Evolutionary conservation across 2,113 vertebrate species (phyloP), one percentile per base, ranked within the genome.

Genomic region (Pygoscelis adeliae): DNA sequence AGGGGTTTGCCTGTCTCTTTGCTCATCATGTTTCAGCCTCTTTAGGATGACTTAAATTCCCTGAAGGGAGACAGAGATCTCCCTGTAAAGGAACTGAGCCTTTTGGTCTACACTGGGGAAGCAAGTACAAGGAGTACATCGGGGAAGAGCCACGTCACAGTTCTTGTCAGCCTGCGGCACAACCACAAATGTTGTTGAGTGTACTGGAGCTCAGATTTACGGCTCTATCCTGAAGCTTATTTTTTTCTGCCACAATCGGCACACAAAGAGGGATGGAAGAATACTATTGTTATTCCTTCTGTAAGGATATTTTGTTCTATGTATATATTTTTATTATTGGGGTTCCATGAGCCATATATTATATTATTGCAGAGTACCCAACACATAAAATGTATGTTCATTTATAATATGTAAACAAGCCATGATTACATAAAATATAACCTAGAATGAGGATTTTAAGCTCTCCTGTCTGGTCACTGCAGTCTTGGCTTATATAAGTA

Each of bases 321-420:
- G 10, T 11, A 15, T 49, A 27, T 47, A 30, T 55, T 55, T 91
- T 70, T 77, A 62, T 78, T 46, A 8, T 5, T 20, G 25, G 13
- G 6, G 4, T 78, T 79, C 47, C 34, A 36, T 16, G 11, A 90
- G 29, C 26, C 32, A 26, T n/a, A 49, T 1, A 6, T 73, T 47
- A 7, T 34, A 36, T n/a, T 52, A 32, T 2, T 49, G 27, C 25
- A 46, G 22, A 83, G 6, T 29, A 83, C 5, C 3, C 20, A 46
- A 73, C 8, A n/a, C 6, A 5, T 29, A 42, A 42, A 34, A 66
- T 8, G 1, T 4, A 11, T 0, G 2, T 17, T 76, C 7, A 53
- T 91, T 55, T 76, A 18, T 29, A 65, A 34, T 7, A 74, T 1
- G 5, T 15, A 78, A 58, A 71, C 6, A 47, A 83, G 12, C 19